Percentiles rank a stretch among this genome's conserved stretches.
Evolutionary conservation across 1,140 invertebrate genomes (phyloP).

Genomic region (Camponotus floridanus): DNA sequence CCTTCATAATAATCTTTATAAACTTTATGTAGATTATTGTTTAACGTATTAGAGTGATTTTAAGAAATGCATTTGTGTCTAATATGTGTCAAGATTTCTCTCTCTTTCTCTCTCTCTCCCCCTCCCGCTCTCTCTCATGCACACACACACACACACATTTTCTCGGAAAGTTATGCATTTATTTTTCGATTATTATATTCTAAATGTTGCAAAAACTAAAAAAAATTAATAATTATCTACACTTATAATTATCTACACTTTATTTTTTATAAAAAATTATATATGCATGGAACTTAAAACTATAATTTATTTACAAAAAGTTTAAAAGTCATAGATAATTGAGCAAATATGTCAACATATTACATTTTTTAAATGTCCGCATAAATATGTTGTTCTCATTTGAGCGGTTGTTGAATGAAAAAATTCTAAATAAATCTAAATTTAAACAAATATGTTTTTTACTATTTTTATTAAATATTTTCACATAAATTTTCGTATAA

Average conservation of each 20-base stretch:
- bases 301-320: neutral
- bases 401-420: neutral
- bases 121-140: too few relatives aligned
- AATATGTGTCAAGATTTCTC: neutral
- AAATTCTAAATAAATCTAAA: neutral
- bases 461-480: too few relatives aligned
- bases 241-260: neutral
- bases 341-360: too few relatives aligned
- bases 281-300: neutral
- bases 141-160: too few relatives aligned
- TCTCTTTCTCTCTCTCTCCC: neutral
- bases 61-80: neutral
- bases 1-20: too few relatives aligned
- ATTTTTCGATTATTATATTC: neutral
- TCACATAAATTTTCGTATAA: neutral
- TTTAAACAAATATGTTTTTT: too few relatives aligned
- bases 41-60: constrained; percentile 3
- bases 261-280: neutral
- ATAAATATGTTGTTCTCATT: too few relatives aligned
- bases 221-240: neutral
- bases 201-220: neutral
- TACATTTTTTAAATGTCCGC: too few relatives aligned
- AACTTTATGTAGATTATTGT: neutral
- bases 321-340: too few relatives aligned
- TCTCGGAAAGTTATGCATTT: neutral